Evolutionary conservation across 2,113 vertebrate species (phyloP), one percentile per base, ranked within the genome.

Genomic region (Urocolius indicus): DNA sequence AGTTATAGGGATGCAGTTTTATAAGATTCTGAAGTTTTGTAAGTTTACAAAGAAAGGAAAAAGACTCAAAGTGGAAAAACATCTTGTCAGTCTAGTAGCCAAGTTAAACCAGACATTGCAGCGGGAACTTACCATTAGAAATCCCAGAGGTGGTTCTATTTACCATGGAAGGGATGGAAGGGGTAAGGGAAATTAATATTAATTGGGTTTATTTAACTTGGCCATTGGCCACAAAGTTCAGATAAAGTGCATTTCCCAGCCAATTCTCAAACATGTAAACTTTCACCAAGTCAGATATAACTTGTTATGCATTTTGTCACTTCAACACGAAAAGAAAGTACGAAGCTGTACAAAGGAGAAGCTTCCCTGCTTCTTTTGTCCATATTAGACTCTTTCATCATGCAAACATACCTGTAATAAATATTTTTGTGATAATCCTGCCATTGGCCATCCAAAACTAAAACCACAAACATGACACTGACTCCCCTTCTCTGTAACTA

Each of bases 191-290:
- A 98, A 98, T 97, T 97, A 98, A 96, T 97, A 98, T 97, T 97
- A 98, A 98, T 98, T 98, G 72, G 90, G 94, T 94, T 98, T 98
- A 97, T 98, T 98, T 98, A 94, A 87, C 55, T 98, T 98, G 98
- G 98, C 96, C 79, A 85, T 21, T 41, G 74, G 97, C 98, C 97
- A 98, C 84, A 61, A 91, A 94, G 97, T 98, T 98, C 97, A 98
- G 87, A 95, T 92, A 96, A 94, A 98, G 98, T 98, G 87, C 97
- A 97, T 93, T 94, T 94, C 96, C 90, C 89, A 95, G 91, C 84
- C 71, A 91, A 92, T 78, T 95, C 88, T 73, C 4, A 43, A 83
- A 87, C 79, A 95, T 95, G 95, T 79, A 83, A 96, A 97, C 94
- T 93, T 92, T 89, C 93, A 95, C 90, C 90, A 87, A 85, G 90